Percentiles rank a stretch among this genome's conserved stretches.
Conservation (phyloP, 2,888 invertebrate genomes). For the Calameuta pallipes region DNA sequence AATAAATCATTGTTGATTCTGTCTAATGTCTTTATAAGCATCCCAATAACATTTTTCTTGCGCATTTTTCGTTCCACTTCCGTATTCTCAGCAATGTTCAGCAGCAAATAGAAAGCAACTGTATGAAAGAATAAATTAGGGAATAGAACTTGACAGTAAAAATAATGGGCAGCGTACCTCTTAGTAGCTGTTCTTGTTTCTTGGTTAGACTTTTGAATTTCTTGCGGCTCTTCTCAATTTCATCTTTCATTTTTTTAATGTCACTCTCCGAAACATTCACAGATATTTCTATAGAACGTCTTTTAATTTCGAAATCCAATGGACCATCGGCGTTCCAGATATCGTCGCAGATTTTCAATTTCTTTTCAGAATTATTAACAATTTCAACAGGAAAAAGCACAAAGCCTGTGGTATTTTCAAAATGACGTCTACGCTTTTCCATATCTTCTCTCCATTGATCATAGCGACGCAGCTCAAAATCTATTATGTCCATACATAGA, state of each 20-base stretch:
- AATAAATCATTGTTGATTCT: slow-evolving; percentile 90
- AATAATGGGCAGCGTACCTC: slow-evolving; percentile 66
- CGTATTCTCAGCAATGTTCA: slow-evolving; percentile 96
- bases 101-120: slow-evolving; percentile 91
- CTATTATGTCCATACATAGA: slow-evolving; percentile 95
- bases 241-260: slow-evolving; percentile 71
- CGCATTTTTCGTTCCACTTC: slow-evolving; percentile 98
- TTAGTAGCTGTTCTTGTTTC: slow-evolving; percentile 92
- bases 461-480: slow-evolving; percentile 93
- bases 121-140: slow-evolving; percentile 40
- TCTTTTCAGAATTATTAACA: slow-evolving; percentile 54
- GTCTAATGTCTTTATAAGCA: slow-evolving; percentile 89
- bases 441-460: slow-evolving; percentile 90
- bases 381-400: slow-evolving; percentile 51
- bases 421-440: slow-evolving; percentile 69
- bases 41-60: slow-evolving; percentile 88
- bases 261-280: slow-evolving; percentile 50
- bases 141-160: background rate
- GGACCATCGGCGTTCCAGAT: slow-evolving; percentile 60
- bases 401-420: slow-evolving; percentile 63
- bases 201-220: slow-evolving; percentile 85
- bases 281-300: slow-evolving; percentile 47
- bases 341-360: slow-evolving; percentile 55
- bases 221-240: slow-evolving; percentile 81
- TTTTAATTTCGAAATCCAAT: slow-evolving; percentile 57